Conservation (phyloP, 2,797 vertebrate species). For the Pantherophis vulpinus region DNA sequence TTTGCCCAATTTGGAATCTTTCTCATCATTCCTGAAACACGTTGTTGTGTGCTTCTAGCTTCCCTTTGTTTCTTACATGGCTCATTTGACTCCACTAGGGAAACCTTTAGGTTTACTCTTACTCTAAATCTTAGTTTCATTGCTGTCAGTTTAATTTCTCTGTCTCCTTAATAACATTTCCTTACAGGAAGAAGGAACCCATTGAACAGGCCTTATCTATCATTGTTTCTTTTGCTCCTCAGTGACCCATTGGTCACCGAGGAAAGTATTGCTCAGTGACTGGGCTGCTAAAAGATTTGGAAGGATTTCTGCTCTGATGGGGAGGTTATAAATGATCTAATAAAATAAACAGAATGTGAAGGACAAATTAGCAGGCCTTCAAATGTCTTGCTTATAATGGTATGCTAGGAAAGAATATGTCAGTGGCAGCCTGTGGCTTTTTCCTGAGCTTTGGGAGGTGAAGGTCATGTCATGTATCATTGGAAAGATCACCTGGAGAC, state of each 20-base stretch:
- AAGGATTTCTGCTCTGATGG: background rate
- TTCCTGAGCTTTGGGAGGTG: conserved; percentile 18
- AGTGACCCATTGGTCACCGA: background rate
- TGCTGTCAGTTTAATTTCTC: background rate
- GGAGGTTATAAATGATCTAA: background rate
- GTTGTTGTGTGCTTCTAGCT: background rate
- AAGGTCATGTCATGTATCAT: background rate
- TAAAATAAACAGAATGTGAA: background rate
- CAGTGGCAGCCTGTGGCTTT: conserved; percentile 18
- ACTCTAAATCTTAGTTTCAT: background rate
- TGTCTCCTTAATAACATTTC: background rate
- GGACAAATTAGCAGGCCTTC: background rate
- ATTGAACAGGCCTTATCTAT: background rate
- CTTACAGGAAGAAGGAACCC: background rate
- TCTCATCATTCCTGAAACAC: background rate
- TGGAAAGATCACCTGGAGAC: conserved; percentile 23
- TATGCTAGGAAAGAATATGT: background rate
- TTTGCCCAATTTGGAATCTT: background rate
- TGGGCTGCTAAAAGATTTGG: background rate
- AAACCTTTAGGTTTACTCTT: background rate
- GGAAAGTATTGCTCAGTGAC: background rate
- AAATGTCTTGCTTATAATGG: background rate
- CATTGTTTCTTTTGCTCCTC: background rate
- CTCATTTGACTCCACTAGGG: background rate
- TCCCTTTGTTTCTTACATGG: background rate